phyloP scores from a whole-genome alignment of 2,888 invertebrate species.

The Steinernema scapterisci region DNA sequence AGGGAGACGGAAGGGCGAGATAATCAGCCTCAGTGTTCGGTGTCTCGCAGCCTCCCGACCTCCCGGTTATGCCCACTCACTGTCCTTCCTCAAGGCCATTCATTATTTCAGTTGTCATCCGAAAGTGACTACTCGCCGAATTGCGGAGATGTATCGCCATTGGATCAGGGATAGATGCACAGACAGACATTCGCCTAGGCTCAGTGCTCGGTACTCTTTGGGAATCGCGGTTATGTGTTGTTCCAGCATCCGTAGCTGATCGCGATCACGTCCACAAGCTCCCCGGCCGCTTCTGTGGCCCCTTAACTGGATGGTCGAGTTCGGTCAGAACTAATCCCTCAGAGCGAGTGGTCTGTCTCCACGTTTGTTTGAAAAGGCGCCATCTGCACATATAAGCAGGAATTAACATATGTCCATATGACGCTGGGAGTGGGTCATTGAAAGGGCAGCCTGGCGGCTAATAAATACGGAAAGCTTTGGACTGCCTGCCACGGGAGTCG shows the following conservation, averaged over 20 bases:
- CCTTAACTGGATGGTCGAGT: neutral
- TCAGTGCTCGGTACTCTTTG: no score
- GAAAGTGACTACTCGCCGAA: slow-evolving; percentile 28
- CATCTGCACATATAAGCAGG: slow-evolving; percentile 27
- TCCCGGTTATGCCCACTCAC: slow-evolving; percentile 14
- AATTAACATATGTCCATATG: slow-evolving; percentile 31
- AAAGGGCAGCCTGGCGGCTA: neutral
- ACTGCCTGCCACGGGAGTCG: no score
- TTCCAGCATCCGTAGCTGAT: no score
- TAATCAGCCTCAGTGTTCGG: slow-evolving; percentile 13
- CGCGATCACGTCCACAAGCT: neutral
- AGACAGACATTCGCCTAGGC: neutral
- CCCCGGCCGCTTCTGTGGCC: neutral
- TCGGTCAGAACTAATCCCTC: neutral
- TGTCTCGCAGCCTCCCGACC: slow-evolving; percentile 9
- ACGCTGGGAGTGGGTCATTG: neutral
- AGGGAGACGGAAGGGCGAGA: neutral
- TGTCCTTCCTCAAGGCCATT: slow-evolving; percentile 30
- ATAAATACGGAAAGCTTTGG: neutral
- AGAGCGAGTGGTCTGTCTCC: slow-evolving; percentile 1
- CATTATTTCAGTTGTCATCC: slow-evolving; percentile 32
- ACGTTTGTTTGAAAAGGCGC: slow-evolving; percentile 16
- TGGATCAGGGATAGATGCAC: neutral
- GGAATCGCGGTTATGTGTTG: no score
- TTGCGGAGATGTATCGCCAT: slow-evolving; percentile 17